These are phyloP conservation scores for Aleiodes alternator DNA, from an alignment of 2,888 invertebrate species.

Conservation along the genomic window DNA sequence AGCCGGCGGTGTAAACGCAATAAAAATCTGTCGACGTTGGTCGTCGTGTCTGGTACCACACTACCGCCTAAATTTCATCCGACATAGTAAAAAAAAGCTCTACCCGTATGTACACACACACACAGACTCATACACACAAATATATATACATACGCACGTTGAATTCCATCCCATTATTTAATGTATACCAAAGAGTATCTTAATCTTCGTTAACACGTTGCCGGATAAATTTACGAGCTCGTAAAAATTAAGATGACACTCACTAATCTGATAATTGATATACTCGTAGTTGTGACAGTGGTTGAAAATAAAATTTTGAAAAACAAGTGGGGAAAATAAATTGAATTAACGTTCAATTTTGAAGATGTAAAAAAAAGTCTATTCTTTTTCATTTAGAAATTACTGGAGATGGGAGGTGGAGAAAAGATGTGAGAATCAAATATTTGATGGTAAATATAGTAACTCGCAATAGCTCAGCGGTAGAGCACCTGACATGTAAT, in stretches of 20 bases:
- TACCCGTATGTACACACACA: background rate
- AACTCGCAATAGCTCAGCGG: no score
- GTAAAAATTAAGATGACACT: slow-evolving; percentile 41
- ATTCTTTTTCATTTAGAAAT: no score
- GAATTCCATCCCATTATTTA: slow-evolving; percentile 41
- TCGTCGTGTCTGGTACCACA: slow-evolving; percentile 27
- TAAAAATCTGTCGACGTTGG: slow-evolving; percentile 49
- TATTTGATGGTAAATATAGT: no score
- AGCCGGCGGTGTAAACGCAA: slow-evolving; percentile 54
- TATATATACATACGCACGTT: slow-evolving; percentile 8
- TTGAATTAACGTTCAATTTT: no score
- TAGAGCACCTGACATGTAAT: no score
- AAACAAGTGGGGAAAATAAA: background rate
- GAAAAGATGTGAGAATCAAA: no score
- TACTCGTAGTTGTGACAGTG: slow-evolving; percentile 21
- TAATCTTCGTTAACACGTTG: slow-evolving; percentile 36
- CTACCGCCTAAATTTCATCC: slow-evolving; percentile 39
- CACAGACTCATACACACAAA: background rate
- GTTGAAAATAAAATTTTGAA: slow-evolving; percentile 3
- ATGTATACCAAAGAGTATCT: slow-evolving; percentile 41
- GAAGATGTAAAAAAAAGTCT: no score
- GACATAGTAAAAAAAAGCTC: slow-evolving; percentile 14
- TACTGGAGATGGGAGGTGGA: no score
- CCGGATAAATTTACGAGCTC: slow-evolving; percentile 34
- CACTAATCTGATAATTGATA: slow-evolving; percentile 41